Evolutionary conservation across 2,888 invertebrate species (phyloP).

Genomic region (Thelaira solivaga): DNA sequence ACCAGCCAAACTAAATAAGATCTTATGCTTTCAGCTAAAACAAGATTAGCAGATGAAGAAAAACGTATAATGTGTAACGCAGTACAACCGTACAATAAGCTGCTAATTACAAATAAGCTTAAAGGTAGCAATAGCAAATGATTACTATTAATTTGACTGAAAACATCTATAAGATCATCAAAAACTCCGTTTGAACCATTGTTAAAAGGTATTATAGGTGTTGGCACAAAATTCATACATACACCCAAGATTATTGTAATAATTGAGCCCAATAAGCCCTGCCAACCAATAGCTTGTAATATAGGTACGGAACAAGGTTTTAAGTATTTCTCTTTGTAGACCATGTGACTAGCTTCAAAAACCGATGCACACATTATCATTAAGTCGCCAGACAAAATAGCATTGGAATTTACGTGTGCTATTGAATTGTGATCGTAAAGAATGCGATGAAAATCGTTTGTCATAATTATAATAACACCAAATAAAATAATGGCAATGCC

Average conservation of each 20-base stretch:
- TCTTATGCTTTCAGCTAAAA: conserved; percentile 92
- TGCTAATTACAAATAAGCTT: conserved; percentile 85
- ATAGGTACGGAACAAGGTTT: conserved; percentile 90
- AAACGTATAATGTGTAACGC: conserved; percentile 95
- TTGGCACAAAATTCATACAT: conserved; percentile 89
- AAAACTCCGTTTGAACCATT: conserved; percentile 85
- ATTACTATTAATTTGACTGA: conserved; percentile 85
- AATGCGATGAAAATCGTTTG: conserved; percentile 80
- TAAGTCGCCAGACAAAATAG: conserved; percentile 88
- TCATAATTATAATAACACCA: conserved; percentile 85
- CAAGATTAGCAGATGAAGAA: conserved; percentile 92
- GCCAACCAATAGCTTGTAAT: conserved; percentile 95
- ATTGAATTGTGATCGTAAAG: conserved; percentile 69
- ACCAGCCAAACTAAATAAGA: conserved; percentile 94
- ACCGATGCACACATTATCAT: conserved; percentile 87
- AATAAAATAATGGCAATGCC: conserved; percentile 85
- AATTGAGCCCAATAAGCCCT: conserved; percentile 87
- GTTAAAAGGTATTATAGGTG: conserved; percentile 84
- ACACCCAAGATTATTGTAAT: conserved; percentile 82
- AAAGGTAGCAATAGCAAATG: conserved; percentile 81
- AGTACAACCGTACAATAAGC: conserved; percentile 95
- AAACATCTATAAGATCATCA: conserved; percentile 91
- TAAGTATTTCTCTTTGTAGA: conserved; percentile 95
- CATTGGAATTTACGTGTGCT: conserved; percentile 78
- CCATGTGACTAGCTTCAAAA: conserved; percentile 93